Percentiles rank a stretch among this genome's conserved stretches.
Conservation (phyloP, 2,797 vertebrate species). For the Xenentodon cancila region DNA sequence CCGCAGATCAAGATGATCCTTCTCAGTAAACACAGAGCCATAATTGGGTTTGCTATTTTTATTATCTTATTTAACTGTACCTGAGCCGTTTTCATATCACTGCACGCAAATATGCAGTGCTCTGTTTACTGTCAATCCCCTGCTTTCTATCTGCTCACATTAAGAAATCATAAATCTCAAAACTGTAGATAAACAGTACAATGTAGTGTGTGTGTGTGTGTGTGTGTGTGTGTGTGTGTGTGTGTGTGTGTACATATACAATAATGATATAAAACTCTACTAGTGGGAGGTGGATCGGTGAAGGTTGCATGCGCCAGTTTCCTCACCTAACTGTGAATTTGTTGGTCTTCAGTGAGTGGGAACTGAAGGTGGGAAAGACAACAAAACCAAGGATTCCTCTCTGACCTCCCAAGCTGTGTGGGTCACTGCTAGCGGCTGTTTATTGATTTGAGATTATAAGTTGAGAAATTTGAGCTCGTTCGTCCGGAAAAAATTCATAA, state of each 20-base stretch:
- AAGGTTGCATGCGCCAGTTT: not conserved
- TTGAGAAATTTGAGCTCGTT: conserved; percentile 52
- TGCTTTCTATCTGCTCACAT: not conserved
- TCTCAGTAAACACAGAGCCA: conserved; percentile 38
- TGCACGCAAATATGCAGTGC: conserved; percentile 12
- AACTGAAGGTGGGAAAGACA: conserved; percentile 62
- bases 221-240: too few species aligned
- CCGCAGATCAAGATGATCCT: conserved; percentile 42
- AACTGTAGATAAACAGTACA: conserved; percentile 21
- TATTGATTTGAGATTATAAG: conserved; percentile 65
- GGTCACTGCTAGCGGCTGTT: conserved; percentile 65
- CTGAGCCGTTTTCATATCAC: conserved; percentile 29
- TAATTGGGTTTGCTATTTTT: conserved; percentile 38
- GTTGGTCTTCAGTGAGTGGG: conserved; percentile 37
- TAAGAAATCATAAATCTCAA: conserved; percentile 18
- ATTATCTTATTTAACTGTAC: conserved; percentile 19
- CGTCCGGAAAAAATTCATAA: conserved; percentile 56
- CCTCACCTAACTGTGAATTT: not conserved
- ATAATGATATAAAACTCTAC: too few species aligned
- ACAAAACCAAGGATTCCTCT: conserved; percentile 41
- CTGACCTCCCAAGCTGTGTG: conserved; percentile 37
- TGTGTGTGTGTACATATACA: too few species aligned
- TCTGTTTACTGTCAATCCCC: conserved; percentile 49
- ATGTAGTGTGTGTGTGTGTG: too few species aligned
- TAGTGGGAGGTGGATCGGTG: too few species aligned